These are phyloP conservation scores for Elachura formosa DNA, from an alignment of 2,113 vertebrate species.

Conservation along the genomic window DNA sequence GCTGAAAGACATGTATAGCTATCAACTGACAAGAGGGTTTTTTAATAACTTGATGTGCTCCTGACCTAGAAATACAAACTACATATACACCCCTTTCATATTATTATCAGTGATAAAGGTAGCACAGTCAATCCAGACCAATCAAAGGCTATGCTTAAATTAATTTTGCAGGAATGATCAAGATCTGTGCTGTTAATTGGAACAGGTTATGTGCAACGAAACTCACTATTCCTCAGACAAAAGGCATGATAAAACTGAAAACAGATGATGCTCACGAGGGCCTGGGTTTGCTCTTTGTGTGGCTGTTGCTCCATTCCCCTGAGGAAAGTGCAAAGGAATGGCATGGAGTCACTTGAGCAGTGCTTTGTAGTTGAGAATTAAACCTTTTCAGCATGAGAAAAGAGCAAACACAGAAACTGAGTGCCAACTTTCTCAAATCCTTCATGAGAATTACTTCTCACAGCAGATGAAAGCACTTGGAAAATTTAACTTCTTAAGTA, in stretches of 20 bases:
- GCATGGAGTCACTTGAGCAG: neutral
- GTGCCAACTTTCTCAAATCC: neutral
- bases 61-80: constrained; percentile 34
- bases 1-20: constrained; percentile 8
- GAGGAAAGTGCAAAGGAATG: neutral
- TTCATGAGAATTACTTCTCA: neutral
- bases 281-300: neutral
- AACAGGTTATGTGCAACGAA: neutral
- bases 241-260: neutral
- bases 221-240: neutral
- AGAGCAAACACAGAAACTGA: neutral
- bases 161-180: neutral
- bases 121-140: neutral
- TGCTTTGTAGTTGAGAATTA: neutral
- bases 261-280: neutral
- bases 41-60: constrained; percentile 1
- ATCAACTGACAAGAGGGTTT: constrained; percentile 14
- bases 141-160: neutral
- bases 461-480: neutral
- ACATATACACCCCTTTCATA: neutral
- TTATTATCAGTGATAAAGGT: neutral
- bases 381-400: neutral
- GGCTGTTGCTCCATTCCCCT: neutral
- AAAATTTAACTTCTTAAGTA: neutral
- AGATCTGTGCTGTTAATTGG: neutral